Conservation (phyloP, 2,888 invertebrate species). For the Epicampocera succincta region DNA sequence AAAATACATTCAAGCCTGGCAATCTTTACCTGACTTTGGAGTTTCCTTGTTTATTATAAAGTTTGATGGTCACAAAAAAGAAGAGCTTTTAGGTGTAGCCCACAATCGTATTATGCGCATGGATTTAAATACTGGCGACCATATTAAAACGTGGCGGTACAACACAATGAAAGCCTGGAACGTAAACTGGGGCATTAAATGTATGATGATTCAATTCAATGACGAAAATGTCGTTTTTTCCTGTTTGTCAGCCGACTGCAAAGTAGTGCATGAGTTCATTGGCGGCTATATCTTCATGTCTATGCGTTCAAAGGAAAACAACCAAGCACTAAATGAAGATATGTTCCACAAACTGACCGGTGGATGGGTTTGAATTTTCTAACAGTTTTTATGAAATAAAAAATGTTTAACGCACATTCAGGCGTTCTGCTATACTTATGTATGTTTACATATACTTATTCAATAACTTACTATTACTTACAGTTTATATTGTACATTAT, state of each 20-base stretch:
- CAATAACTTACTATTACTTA: constrained; percentile 11
- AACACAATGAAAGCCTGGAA: constrained; percentile 99
- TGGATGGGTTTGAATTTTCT: constrained; percentile 87
- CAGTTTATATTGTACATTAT: constrained; percentile 36
- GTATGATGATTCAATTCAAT: constrained; percentile 98
- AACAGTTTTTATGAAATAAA: constrained; percentile 7
- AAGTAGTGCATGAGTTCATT: constrained; percentile 99
- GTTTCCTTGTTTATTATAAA: constrained; percentile 96
- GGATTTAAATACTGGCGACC: constrained; percentile 95
- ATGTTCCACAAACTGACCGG: constrained; percentile 99
- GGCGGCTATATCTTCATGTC: constrained; percentile 99
- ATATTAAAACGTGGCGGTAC: constrained; percentile 98
- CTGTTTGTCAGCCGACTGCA: constrained; percentile 97
- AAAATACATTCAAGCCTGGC: constrained; percentile 99
- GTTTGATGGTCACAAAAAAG: constrained; percentile 92
- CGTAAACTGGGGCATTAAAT: constrained; percentile 99
- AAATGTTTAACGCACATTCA: constrained; percentile 52
- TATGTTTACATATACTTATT: constrained; percentile 1
- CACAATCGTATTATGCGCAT: constrained; percentile 98
- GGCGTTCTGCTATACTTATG: constrained; percentile 5
- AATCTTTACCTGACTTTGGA: constrained; percentile 97
- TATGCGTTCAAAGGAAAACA: constrained; percentile 98
- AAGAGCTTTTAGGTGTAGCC: constrained; percentile 96
- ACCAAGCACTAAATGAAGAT: constrained; percentile 97
- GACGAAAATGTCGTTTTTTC: constrained; percentile 97